These are phyloP conservation scores for Malurus alboscapulatus DNA, from an alignment of 2,113 vertebrate genomes.

Conservation along the genomic window DNA sequence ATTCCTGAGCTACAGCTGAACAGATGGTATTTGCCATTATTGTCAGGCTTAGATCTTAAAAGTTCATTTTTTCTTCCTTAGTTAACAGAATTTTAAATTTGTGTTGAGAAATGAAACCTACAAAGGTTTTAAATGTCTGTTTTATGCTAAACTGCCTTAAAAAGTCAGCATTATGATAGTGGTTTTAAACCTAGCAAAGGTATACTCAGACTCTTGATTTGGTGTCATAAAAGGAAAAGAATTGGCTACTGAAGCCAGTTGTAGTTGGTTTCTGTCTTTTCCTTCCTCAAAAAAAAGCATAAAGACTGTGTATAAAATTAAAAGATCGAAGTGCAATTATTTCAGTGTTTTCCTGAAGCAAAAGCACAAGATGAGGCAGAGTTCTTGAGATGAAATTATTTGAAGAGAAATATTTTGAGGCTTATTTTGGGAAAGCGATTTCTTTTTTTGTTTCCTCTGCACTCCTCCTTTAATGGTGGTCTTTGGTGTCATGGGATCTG, in stretches of 20 bases:
- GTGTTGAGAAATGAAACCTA: not conserved
- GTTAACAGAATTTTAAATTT: slow-evolving; percentile 23
- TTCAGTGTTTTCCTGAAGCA: not conserved
- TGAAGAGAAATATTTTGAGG: not conserved
- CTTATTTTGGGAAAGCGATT: not conserved
- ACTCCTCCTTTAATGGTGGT: not conserved
- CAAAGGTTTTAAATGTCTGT: slow-evolving; percentile 44
- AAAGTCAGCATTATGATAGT: slow-evolving; percentile 55
- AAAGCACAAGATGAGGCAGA: not conserved
- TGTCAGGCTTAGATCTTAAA: slow-evolving; percentile 6
- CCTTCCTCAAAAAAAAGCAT: not conserved
- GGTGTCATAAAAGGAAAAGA: not conserved
- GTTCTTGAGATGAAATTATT: not conserved
- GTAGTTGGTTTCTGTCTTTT: not conserved
- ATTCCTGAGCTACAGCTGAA: not conserved
- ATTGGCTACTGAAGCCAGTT: not conserved
- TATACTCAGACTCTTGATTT: not conserved
- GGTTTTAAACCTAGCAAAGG: slow-evolving; percentile 51
- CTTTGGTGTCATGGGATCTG: not conserved
- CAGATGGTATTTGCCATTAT: slow-evolving; percentile 20
- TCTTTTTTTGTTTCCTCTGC: not conserved
- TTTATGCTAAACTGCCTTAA: slow-evolving; percentile 50
- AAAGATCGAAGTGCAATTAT: not conserved
- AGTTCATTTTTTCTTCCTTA: not conserved
- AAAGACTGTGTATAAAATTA: not conserved